Evolutionary conservation across 37 sponge, comb jelly and placozoan species (phyloP).

Genomic region (Lycopodina hypogea): DNA sequence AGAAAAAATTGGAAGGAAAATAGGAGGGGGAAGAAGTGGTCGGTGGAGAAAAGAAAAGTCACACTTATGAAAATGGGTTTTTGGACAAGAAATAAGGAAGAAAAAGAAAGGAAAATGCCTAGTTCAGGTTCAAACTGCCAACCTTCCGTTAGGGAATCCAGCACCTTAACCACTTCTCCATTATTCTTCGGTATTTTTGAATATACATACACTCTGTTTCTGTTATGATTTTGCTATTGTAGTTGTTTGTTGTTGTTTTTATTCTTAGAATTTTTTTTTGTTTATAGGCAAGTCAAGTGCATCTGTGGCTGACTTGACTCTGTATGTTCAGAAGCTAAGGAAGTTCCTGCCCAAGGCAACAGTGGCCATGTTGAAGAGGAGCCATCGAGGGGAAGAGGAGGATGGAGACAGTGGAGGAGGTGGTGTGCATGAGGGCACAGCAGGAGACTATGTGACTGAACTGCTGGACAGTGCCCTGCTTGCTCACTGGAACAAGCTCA

Average conservation of each 20-base stretch:
- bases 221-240: background rate
- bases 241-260: background rate
- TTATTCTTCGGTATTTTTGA: too few species aligned
- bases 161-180: too few species aligned
- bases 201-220: too few species aligned
- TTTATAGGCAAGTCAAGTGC: background rate
- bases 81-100: too few species aligned
- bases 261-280: background rate
- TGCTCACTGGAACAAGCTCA: constrained; percentile 29
- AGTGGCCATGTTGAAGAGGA: background rate
- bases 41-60: too few species aligned
- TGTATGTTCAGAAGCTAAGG: constrained; percentile 48
- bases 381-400: background rate
- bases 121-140: too few species aligned
- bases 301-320: constrained; percentile 25
- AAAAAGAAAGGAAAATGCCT: too few species aligned
- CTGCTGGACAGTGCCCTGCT: constrained; percentile 4
- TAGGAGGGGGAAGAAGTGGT: too few species aligned
- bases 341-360: constrained; percentile 36
- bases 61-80: too few species aligned
- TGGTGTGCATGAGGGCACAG: background rate
- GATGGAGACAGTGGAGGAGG: background rate
- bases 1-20: too few species aligned
- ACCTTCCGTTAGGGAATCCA: too few species aligned
- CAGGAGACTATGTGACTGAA: background rate